Evolutionary conservation across 2,888 invertebrate species (phyloP), one percentile per base, ranked within the genome.

Genomic region (Trissolcus japonicus): DNA sequence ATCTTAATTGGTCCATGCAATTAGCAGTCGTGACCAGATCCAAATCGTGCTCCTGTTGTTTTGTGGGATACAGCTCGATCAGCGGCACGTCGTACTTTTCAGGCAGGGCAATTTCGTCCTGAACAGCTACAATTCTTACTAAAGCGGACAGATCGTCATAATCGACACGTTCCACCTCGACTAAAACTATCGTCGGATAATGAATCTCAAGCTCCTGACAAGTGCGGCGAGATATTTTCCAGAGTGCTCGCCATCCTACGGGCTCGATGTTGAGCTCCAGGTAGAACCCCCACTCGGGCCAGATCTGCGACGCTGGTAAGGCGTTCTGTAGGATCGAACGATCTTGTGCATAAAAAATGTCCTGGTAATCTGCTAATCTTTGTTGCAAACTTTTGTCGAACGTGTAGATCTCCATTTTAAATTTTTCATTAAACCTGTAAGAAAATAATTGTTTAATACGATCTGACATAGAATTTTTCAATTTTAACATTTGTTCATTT

Each of bases 171-270:
- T 91, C 90, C 0, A 93, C 91, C 16, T 92, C 90, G 6, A 93
- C 90, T 13, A 92, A 90, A 0, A 93, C 93, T 35, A 93, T 89
- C 56, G 93, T 92, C 0, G 94, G 94, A 86, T 92, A 94, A 80
- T 92, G 91, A 13, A 93, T 92, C 76, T 92, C 91, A 87, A 93
- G 91, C 75, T 91, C 91, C 82, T 92, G 92, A 82, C 94, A 94
- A 43, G 91, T 92, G 4, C 90, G 85, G 63, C 93, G 91, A 0
- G 93, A 92, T 7, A 94, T 90, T 86, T 93, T 94, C 94, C 94
- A 94, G 7, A 94, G 82, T 0, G 93, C 93, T 82, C 93, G 92
- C 94, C 94, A 94, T 0, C 94, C 94, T 0, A 91, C 91, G 0
- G 92, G 92, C 81, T 94, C 94, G 1, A 94, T 88, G 0, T 92